phyloP scores from a whole-genome alignment of 2,888 invertebrate genomes.

The Tromatobia lineatoria region DNA sequence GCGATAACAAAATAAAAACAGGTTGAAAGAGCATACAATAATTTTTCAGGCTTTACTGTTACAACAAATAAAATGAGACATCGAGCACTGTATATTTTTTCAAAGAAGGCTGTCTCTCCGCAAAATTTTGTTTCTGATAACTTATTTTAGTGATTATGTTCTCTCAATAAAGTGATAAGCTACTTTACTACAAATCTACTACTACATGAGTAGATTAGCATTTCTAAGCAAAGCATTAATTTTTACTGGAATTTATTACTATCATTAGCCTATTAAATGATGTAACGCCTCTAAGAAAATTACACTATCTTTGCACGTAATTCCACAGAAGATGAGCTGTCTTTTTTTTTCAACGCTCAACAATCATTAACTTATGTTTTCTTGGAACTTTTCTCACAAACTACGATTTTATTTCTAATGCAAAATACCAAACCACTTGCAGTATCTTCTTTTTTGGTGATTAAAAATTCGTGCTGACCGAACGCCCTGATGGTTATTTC shows the following conservation, averaged over 20 bases:
- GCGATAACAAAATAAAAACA: too few relatives aligned
- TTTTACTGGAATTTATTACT: neutral
- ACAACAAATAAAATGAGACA: too few relatives aligned
- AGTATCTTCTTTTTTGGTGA: neutral
- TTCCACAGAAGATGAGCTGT: neutral
- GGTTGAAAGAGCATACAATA: too few relatives aligned
- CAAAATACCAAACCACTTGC: neutral
- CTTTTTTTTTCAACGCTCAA: neutral
- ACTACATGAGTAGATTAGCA: neutral
- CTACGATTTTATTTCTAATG: neutral
- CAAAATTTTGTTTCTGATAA: too few relatives aligned
- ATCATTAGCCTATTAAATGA: neutral
- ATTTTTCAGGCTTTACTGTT: too few relatives aligned
- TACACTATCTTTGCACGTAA: neutral
- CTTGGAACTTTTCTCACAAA: conserved; percentile 3
- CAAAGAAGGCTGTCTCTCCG: too few relatives aligned
- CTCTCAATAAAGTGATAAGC: neutral
- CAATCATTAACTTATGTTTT: neutral
- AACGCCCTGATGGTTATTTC: neutral
- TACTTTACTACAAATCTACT: too few relatives aligned
- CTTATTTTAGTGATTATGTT: too few relatives aligned
- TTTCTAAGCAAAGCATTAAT: neutral
- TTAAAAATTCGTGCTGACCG: neutral
- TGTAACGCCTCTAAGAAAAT: neutral
- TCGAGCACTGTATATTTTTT: too few relatives aligned